Percentiles rank a stretch among this genome's conserved stretches.
Evolutionary conservation across 2,797 vertebrate genomes (phyloP).

Genomic region (Dromococcyx pavoninus): DNA sequence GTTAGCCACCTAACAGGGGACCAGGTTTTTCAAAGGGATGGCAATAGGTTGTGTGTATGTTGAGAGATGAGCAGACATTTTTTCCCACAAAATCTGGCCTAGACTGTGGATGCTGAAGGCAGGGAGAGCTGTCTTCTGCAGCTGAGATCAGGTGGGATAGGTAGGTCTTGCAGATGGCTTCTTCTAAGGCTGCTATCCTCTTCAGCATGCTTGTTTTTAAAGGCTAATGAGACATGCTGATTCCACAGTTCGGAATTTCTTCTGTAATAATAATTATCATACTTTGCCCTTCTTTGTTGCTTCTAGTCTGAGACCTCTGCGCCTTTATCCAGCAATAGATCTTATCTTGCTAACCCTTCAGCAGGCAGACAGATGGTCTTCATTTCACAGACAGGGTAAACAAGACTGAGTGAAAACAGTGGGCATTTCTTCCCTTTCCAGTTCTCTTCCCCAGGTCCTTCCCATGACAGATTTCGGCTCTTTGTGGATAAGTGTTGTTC

Average conservation of each 20-base stretch:
- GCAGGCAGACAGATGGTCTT: background rate
- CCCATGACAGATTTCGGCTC: background rate
- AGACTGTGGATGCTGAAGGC: background rate
- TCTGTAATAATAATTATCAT: background rate
- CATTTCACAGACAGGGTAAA: background rate
- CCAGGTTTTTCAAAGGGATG: background rate
- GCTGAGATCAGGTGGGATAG: background rate
- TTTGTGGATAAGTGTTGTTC: background rate
- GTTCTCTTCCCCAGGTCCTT: background rate
- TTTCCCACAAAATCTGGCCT: background rate
- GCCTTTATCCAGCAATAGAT: background rate
- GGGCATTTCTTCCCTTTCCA: background rate
- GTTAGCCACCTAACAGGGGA: background rate
- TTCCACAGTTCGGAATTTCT: background rate
- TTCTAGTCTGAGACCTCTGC: rapidly evolving
- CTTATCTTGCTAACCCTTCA: background rate
- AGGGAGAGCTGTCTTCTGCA: background rate
- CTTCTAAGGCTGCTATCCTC: background rate
- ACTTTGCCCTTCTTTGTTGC: background rate
- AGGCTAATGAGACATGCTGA: background rate
- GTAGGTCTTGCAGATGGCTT: background rate
- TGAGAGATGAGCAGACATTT: background rate
- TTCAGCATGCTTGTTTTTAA: background rate
- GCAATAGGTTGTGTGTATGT: background rate
- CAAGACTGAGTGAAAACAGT: background rate